A percentile compares a stretch with the other conserved stretches of the same genome.
Evolutionary conservation across 2,113 vertebrate species (phyloP).

Genomic region (Stigmatopora nigra): DNA sequence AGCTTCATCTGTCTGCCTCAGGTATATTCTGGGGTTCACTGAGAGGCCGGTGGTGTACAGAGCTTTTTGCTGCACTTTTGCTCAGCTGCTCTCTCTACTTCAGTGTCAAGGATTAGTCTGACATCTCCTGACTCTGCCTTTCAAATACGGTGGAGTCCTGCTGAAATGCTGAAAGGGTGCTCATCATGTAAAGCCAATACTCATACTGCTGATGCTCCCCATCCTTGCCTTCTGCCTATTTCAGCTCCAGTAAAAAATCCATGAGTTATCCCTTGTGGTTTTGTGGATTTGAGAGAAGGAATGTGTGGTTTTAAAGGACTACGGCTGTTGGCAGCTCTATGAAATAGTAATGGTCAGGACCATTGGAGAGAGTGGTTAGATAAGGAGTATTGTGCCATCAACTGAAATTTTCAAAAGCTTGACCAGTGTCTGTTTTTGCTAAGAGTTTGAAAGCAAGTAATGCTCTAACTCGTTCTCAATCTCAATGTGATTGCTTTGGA

Average conservation of each 20-base stretch:
- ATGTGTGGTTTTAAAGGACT: conserved; percentile 49
- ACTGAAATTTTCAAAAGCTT: conserved; percentile 34
- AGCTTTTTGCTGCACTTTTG: conserved; percentile 28
- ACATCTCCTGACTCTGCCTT: conserved; percentile 56
- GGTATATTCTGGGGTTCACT: conserved; percentile 36
- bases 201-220: conserved; percentile 39
- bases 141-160: conserved; percentile 53
- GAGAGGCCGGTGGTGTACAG: conserved; percentile 30
- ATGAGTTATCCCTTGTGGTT: conserved; percentile 41
- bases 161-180: conserved; percentile 52
- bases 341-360: conserved; percentile 50
- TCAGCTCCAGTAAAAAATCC: conserved; percentile 38
- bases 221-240: conserved; percentile 30
- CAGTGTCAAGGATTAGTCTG: conserved; percentile 61
- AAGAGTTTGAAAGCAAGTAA: conserved; percentile 10
- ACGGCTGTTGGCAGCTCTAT: conserved; percentile 27
- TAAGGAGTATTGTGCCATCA: conserved; percentile 25
- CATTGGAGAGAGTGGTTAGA: conserved; percentile 17
- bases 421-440: conserved; percentile 24
- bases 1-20: conserved; percentile 14
- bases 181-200: conserved; percentile 42
- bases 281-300: conserved; percentile 34
- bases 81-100: conserved; percentile 29
- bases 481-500: background rate
- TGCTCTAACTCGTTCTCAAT: conserved; percentile 19